Conservation (phyloP, 2,888 invertebrate species). For the Drosophila anomalata region DNA sequence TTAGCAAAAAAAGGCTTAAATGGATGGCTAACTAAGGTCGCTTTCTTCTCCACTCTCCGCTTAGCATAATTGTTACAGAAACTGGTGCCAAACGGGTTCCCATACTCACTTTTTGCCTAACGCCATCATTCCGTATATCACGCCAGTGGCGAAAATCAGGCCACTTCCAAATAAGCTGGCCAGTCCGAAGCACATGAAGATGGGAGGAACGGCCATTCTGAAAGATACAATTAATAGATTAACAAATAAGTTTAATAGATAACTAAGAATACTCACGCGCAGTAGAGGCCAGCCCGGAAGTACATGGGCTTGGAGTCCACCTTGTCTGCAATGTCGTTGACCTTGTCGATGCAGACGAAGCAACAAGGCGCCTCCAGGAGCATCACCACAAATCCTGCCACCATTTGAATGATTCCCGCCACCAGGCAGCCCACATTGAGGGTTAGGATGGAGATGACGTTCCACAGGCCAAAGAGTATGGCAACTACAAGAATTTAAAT, state of each 20-base stretch:
- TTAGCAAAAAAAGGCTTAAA: slow-evolving; percentile 54
- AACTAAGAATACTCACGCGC: slow-evolving; percentile 87
- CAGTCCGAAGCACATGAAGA: slow-evolving; percentile 90
- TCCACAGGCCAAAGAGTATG: slow-evolving; percentile 91
- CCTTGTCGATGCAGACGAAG: slow-evolving; percentile 97
- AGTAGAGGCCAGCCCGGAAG: slow-evolving; percentile 94
- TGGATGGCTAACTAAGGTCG: slow-evolving; percentile 17
- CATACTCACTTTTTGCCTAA: slow-evolving; percentile 96
- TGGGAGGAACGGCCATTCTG: slow-evolving; percentile 92
- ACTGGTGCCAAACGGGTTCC: not conserved
- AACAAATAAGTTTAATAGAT: not conserved
- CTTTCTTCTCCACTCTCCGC: slow-evolving; percentile 6
- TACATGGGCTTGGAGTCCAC: slow-evolving; percentile 94
- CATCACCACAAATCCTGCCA: slow-evolving; percentile 94
- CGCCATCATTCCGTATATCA: slow-evolving; percentile 97
- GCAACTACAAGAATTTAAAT: slow-evolving; percentile 88
- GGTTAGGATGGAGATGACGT: slow-evolving; percentile 88
- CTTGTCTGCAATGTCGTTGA: slow-evolving; percentile 92
- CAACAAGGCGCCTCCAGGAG: slow-evolving; percentile 98
- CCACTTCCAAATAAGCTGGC: slow-evolving; percentile 94
- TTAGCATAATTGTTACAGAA: slow-evolving; percentile 25
- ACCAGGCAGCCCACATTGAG: slow-evolving; percentile 88
- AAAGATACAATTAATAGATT: slow-evolving; percentile 10
- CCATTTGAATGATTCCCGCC: slow-evolving; percentile 93
- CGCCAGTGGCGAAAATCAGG: slow-evolving; percentile 93